Evolutionary conservation across 2,113 vertebrate species (phyloP).

Genomic region (Hepsetus odoe): DNA sequence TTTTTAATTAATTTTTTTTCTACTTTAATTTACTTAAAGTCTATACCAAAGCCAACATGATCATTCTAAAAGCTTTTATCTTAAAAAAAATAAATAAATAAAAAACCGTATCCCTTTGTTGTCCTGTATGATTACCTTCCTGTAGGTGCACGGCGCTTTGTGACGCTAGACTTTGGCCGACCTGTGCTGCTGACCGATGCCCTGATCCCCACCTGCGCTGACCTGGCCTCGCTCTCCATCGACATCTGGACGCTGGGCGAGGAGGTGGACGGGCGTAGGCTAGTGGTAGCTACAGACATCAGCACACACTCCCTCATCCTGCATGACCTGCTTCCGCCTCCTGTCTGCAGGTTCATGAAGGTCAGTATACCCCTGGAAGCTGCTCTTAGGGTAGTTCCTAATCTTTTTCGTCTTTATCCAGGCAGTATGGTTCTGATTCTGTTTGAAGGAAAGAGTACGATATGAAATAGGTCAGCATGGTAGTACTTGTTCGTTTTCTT

Average conservation of each 20-base stretch:
- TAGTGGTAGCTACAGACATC: conserved; percentile 97
- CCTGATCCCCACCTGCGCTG: conserved; percentile 94
- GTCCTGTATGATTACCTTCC: neutral
- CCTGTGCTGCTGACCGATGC: conserved; percentile 93
- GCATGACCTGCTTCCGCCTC: conserved; percentile 94
- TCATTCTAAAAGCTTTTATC: too few species aligned
- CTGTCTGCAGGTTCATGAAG: conserved; percentile 99
- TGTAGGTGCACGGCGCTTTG: conserved; percentile 93
- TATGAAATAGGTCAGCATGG: too few species aligned
- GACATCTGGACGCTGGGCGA: conserved; percentile 99
- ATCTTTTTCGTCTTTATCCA: too few species aligned
- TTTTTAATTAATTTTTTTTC: too few species aligned
- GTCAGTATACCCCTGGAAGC: conserved; percentile 64
- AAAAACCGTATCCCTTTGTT: too few species aligned
- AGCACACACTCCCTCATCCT: conserved; percentile 97
- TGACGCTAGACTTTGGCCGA: conserved; percentile 95
- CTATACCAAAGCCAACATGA: too few species aligned
- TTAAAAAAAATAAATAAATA: too few species aligned
- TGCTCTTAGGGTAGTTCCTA: neutral
- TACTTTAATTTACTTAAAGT: too few species aligned
- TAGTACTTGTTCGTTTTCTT: too few species aligned
- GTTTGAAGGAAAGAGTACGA: too few species aligned
- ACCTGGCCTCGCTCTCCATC: conserved; percentile 96
- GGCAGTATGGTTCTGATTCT: too few species aligned
- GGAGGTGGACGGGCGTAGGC: conserved; percentile 93